Evolutionary conservation across 2,888 invertebrate genomes (phyloP).

Genomic region (Loripinus fragilis): DNA sequence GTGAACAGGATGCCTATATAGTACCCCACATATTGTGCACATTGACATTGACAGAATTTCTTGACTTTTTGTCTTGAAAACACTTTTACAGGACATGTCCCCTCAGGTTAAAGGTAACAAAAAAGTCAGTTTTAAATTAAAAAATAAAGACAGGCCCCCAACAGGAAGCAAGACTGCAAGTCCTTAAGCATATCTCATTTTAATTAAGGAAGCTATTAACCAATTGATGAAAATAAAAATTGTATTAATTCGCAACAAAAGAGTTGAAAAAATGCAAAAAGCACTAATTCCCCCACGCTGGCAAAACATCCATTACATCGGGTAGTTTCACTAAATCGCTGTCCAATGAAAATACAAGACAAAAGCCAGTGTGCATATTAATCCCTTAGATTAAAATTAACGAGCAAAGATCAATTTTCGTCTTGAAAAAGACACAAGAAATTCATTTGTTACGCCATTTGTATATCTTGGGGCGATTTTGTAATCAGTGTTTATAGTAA

Average conservation of each 20-base stretch:
- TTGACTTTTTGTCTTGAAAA: too few species aligned
- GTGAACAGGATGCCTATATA: too few species aligned
- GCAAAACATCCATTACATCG: neutral
- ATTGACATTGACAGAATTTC: too few species aligned
- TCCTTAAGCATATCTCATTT: conserved; percentile 9
- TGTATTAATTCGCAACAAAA: conserved; percentile 1
- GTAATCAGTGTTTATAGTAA: neutral
- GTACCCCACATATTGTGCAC: too few species aligned
- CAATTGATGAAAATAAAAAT: conserved; percentile 2
- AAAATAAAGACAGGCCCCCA: neutral
- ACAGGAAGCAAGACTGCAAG: neutral
- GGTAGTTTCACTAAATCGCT: conserved; percentile 6
- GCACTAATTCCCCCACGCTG: neutral
- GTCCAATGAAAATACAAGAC: conserved; percentile 9
- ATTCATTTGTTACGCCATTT: conserved; percentile 35
- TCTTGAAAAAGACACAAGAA: neutral
- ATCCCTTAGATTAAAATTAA: neutral
- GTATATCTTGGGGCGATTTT: conserved; percentile 35
- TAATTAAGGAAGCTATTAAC: conserved; percentile 5
- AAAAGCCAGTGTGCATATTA: conserved; percentile 2
- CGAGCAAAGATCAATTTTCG: conserved; percentile 8
- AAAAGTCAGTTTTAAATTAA: neutral
- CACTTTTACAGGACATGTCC: too few species aligned
- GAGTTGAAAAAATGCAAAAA: neutral
- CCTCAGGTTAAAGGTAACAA: too few species aligned